A percentile compares a stretch with the other conserved stretches of the same genome.
Evolutionary conservation across 2,888 invertebrate species (phyloP).

Genomic region (Perdita meconis): DNA sequence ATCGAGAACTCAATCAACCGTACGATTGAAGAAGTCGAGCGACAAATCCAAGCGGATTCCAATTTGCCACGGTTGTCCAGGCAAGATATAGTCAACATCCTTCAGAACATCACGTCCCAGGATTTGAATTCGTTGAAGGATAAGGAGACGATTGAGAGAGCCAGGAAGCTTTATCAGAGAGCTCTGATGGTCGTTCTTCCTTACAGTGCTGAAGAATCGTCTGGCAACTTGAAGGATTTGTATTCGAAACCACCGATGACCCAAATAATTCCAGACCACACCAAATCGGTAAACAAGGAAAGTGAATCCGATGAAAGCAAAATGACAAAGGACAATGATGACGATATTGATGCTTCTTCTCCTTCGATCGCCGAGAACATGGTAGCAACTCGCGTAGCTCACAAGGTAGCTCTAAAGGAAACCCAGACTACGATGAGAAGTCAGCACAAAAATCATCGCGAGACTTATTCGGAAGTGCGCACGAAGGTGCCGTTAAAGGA

Average conservation of each 20-base stretch:
- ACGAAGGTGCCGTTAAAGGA: constrained; percentile 55
- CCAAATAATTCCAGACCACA: constrained; percentile 85
- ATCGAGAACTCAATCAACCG: constrained; percentile 81
- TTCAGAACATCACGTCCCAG: constrained; percentile 86
- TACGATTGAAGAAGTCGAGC: constrained; percentile 89
- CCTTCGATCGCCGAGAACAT: constrained; percentile 33
- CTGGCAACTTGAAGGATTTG: constrained; percentile 87
- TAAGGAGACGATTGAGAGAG: constrained; percentile 73
- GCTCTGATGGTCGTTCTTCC: constrained; percentile 89
- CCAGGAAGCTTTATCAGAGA: constrained; percentile 83
- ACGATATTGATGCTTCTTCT: not conserved
- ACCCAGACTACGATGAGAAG: constrained; percentile 13
- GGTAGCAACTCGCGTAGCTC: constrained; percentile 7
- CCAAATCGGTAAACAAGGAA: constrained; percentile 24
- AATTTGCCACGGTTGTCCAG: constrained; percentile 88
- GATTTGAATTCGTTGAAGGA: constrained; percentile 76
- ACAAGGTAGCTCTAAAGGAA: constrained; percentile 8
- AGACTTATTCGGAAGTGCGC: constrained; percentile 70
- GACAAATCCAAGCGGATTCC: constrained; percentile 87
- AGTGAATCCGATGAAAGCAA: not conserved
- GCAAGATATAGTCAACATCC: constrained; percentile 88
- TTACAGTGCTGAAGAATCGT: constrained; percentile 86
- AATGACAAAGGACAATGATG: not conserved
- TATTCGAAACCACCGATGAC: constrained; percentile 89
- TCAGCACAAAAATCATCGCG: constrained; percentile 72